Percentiles rank a stretch among this genome's conserved stretches.
These are phyloP conservation scores for Punctoribates punctum DNA, from an alignment of 2,888 invertebrate genomes.

Conservation along the genomic window DNA sequence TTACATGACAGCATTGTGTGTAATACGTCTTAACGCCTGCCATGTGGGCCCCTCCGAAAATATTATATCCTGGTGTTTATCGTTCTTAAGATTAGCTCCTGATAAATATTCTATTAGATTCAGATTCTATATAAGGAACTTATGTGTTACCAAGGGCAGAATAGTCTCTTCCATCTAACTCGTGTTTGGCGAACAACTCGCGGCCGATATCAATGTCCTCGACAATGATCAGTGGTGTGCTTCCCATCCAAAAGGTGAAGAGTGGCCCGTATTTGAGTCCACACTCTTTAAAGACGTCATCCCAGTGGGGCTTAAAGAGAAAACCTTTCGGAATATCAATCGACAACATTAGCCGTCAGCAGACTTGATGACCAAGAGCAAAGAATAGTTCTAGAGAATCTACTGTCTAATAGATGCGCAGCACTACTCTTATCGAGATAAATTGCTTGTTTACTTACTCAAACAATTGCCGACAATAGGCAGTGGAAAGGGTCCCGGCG, in stretches of 20 bases:
- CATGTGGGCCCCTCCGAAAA: conserved; percentile 8
- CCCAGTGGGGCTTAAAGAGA: not conserved
- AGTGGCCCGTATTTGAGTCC: not conserved
- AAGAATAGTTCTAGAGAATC: too few relatives aligned
- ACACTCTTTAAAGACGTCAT: not conserved
- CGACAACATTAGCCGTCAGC: too few relatives aligned
- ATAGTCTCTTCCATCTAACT: too few relatives aligned
- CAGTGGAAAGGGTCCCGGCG: not conserved
- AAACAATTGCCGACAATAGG: not conserved
- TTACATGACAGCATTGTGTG: not conserved
- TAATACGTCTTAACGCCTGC: conserved; percentile 3
- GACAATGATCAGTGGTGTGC: not conserved
- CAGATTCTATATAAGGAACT: too few relatives aligned
- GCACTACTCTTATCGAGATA: too few relatives aligned
- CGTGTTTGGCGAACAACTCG: not conserved
- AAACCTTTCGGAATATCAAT: not conserved
- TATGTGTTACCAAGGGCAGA: too few relatives aligned
- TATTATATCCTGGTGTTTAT: too few relatives aligned
- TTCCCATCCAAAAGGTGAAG: not conserved
- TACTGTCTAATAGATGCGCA: too few relatives aligned
- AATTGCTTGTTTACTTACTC: not conserved
- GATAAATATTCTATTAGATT: too few relatives aligned
- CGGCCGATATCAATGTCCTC: not conserved
- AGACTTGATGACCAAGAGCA: too few relatives aligned
- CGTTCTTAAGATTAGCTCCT: too few relatives aligned